Evolutionary conservation across 1,140 invertebrate genomes (phyloP).

Genomic region (Lineus longissimus): DNA sequence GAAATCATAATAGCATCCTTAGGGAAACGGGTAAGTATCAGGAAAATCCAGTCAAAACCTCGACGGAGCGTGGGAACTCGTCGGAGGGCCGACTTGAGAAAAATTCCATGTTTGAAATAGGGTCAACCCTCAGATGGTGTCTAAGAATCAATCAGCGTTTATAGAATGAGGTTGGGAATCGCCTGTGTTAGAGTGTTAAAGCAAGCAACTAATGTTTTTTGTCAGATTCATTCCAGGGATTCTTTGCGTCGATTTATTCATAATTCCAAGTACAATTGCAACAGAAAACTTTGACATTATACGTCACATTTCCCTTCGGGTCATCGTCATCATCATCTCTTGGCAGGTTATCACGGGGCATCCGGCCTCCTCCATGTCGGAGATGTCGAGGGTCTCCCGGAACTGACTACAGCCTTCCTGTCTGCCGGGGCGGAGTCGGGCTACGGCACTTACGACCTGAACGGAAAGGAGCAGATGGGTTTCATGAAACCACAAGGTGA

Average conservation of each 20-base stretch:
- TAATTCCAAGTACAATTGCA: neutral
- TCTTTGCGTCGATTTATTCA: too few relatives aligned
- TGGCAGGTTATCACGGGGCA: neutral
- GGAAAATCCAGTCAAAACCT: too few relatives aligned
- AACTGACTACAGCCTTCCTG: neutral
- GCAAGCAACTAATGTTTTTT: too few relatives aligned
- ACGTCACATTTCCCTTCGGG: neutral
- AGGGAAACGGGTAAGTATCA: conserved; percentile 20
- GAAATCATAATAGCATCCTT: conserved; percentile 24
- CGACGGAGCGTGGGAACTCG: too few relatives aligned
- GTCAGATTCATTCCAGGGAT: too few relatives aligned
- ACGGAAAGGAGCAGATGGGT: neutral
- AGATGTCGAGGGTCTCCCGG: neutral
- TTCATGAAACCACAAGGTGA: conserved; percentile 1
- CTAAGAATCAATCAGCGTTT: too few relatives aligned
- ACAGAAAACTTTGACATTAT: too few relatives aligned
- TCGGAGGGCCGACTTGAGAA: too few relatives aligned
- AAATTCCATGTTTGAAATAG: too few relatives aligned
- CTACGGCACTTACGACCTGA: neutral
- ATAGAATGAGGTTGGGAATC: too few relatives aligned
- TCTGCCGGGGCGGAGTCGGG: neutral
- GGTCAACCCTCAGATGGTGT: too few relatives aligned
- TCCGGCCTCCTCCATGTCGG: neutral
- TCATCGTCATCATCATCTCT: neutral
- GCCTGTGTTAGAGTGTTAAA: too few relatives aligned